A percentile compares a stretch with the other conserved stretches of the same genome.
Conservation (phyloP, 2,888 invertebrate species). For the Malthinus flaveolus region DNA sequence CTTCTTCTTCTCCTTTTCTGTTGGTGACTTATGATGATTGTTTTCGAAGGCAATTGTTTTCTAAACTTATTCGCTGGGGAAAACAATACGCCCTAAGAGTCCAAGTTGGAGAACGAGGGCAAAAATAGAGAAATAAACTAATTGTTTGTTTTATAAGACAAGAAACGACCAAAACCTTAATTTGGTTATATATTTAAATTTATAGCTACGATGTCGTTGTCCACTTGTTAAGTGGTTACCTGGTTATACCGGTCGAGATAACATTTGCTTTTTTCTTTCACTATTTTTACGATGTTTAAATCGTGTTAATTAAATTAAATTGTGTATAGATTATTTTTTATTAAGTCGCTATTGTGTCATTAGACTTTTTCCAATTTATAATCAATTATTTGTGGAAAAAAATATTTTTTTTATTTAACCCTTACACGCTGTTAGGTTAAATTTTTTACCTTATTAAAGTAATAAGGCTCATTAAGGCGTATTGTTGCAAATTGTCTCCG, state of each 20-base stretch:
- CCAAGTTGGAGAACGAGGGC: neutral
- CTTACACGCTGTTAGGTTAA: slow-evolving; percentile 26
- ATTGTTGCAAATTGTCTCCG: slow-evolving; percentile 46
- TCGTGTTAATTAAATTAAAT: slow-evolving; percentile 30
- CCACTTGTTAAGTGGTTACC: slow-evolving; percentile 24
- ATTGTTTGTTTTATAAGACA: slow-evolving; percentile 19
- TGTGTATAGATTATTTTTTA: slow-evolving; percentile 17
- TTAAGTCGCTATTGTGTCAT: neutral
- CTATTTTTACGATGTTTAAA: slow-evolving; percentile 18
- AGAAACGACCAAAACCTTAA: slow-evolving; percentile 19
- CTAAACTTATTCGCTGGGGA: slow-evolving; percentile 24
- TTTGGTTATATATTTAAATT: slow-evolving; percentile 25
- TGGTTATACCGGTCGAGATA: slow-evolving; percentile 27
- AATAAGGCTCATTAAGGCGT: slow-evolving; percentile 46
- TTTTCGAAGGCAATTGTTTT: slow-evolving; percentile 38
- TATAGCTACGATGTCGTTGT: slow-evolving; percentile 23
- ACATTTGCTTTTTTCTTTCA: slow-evolving; percentile 14
- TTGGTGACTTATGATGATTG: slow-evolving; percentile 54
- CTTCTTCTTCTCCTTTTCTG: slow-evolving; percentile 35
- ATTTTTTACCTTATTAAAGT: slow-evolving; percentile 42
- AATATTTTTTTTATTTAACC: too few relatives aligned
- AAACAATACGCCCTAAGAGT: slow-evolving; percentile 15
- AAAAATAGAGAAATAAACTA: slow-evolving; percentile 21
- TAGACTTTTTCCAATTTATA: slow-evolving; percentile 2
- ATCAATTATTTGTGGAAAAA: neutral